Evolutionary conservation across 2,888 invertebrate species (phyloP).

Genomic region (Plebejus melissa): DNA sequence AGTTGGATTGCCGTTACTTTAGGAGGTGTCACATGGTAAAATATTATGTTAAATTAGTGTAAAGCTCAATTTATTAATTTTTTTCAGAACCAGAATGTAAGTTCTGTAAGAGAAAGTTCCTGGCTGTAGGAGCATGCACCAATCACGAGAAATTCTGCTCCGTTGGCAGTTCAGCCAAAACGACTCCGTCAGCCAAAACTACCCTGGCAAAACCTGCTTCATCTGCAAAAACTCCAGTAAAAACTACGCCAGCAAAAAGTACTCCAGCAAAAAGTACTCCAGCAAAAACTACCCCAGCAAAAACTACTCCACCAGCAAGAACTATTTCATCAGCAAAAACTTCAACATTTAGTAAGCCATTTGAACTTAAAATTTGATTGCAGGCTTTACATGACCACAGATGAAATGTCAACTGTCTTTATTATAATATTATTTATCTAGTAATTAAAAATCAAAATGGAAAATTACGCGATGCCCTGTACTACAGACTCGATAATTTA

Average conservation of each 20-base stretch:
- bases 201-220: background rate
- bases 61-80: background rate
- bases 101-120: constrained; percentile 47
- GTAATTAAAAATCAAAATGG: too few relatives aligned
- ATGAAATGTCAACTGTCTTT: too few relatives aligned
- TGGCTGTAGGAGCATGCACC: constrained; percentile 42
- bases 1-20: too few relatives aligned
- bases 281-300: too few relatives aligned
- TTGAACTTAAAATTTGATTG: too few relatives aligned
- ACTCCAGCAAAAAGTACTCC: constrained; percentile 34
- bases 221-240: background rate
- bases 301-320: too few relatives aligned
- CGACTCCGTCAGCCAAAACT: background rate
- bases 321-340: background rate
- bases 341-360: background rate
- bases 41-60: background rate
- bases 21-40: too few relatives aligned
- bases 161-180: background rate
- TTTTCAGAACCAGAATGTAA: constrained; percentile 51
- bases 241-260: background rate
- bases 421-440: too few relatives aligned
- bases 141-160: constrained; percentile 47
- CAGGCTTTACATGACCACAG: too few relatives aligned
- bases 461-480: too few relatives aligned
- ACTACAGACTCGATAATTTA: too few relatives aligned